Percentiles rank a stretch among this genome's conserved stretches.
Conservation (phyloP, 2,113 vertebrate species). For the Heptranchias perlo region DNA sequence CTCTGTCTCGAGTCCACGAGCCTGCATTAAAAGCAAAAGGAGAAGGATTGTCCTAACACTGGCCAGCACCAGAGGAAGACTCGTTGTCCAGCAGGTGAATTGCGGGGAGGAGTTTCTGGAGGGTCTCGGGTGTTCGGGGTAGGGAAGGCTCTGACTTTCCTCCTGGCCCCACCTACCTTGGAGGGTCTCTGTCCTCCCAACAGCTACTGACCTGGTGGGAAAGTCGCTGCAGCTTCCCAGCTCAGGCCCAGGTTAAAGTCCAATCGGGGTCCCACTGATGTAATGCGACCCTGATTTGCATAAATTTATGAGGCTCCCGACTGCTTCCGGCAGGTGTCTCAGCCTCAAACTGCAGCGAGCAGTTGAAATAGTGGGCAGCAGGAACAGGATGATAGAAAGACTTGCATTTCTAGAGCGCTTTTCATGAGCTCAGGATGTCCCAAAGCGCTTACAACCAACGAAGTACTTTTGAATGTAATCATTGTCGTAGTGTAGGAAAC, state of each 20-base stretch:
- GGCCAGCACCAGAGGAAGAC: neutral
- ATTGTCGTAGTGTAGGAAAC: no score
- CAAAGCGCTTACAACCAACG: no score
- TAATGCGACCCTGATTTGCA: neutral
- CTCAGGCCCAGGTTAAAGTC: no score
- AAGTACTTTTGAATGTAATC: no score
- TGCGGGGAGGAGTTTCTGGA: neutral
- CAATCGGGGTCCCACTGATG: no score
- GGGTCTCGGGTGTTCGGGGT: neutral
- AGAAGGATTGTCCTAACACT: neutral
- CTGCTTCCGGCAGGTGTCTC: neutral
- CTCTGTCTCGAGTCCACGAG: neutral
- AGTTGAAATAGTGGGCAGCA: neutral
- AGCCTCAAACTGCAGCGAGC: neutral
- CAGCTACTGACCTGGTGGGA: neutral
- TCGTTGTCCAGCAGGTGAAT: neutral
- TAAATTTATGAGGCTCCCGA: neutral
- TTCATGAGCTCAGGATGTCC: no score
- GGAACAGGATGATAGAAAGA: neutral
- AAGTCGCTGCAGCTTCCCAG: neutral
- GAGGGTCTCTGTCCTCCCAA: neutral
- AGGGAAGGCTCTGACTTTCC: neutral
- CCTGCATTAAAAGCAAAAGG: neutral
- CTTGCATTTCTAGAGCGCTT: no score
- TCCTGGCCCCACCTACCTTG: neutral